Evolutionary conservation across 2,113 vertebrate species (phyloP), one percentile per base, ranked within the genome.

Genomic region (Podiceps cristatus): DNA sequence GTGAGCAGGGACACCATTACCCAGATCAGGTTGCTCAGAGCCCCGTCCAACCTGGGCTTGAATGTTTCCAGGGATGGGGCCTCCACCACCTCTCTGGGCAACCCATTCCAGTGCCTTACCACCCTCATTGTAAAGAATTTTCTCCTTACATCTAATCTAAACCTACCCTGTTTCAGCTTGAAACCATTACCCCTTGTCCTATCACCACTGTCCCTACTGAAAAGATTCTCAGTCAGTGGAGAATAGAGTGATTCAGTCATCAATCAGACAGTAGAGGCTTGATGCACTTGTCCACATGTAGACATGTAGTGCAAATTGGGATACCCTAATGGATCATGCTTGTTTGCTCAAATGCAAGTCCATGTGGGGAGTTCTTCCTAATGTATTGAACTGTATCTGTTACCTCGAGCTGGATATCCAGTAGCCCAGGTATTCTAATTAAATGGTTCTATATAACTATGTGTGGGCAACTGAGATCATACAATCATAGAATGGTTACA

Each of bases 221-320:
- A n/a, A n/a, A n/a, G n/a, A n/a, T n/a, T n/a, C n/a, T n/a, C n/a
- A 84, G 18, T 31, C 52, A 85, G 31, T 45, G 25, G 45, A 55
- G 59, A 76, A 20, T 0, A 49, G 11, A 42, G 25, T 16, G 35
- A 42, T 58, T 86, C 52, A 29, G 35, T 28, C 31, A 45, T 19
- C 24, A 81, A 45, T 19, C 24, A 81, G 28, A 20, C 7, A 37
- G 33, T 5, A 68, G 45, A 5, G 6, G 7, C 40, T 71, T 69
- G 11, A 31, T 77, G 40, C 3, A 17, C 7, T 56, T 59, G 33
- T 42, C 35, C 6, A 18, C 0, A 0, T 23, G 25, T 53, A 45
- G 20, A 13, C 44, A 24, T 16, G 25, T 69, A 31, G 11, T 35
- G 13, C 40, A 7, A 10, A 86, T 66, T 93, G 56, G 37, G 25